Evolutionary conservation across 2,113 vertebrate genomes (phyloP), one percentile per base, ranked within the genome.

Genomic region (Elaphurus davidianus): DNA sequence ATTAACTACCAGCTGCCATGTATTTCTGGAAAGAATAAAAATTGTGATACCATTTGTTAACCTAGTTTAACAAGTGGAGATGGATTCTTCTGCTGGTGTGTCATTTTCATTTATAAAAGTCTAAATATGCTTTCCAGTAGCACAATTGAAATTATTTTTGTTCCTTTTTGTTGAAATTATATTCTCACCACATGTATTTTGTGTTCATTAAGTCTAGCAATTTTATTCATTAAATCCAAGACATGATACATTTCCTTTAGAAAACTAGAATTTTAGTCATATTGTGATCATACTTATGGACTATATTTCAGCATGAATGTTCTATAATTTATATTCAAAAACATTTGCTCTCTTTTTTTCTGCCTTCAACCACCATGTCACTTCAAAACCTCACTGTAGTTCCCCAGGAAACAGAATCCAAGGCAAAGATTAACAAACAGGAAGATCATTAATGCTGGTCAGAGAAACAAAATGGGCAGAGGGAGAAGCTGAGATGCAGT

Each of bases 11-110:
- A 93, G 92, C 87, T 97, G 59, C 60, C 25, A 6, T 91, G 54
- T 82, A 64, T 89, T 93, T 97, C 79, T 92, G 87, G 86, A 71
- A 95, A 91, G 67, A 96, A 91, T 62, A 78, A 76, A 94, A 94
- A 94, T 87, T 93, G 67, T 27, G 82, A 0, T 82, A 54, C 33
- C 90, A 47, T 93, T 82, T 92, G 71, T 43, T 93, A 89, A 45
- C 60, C 45, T 64, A 45, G 15, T 86, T 97, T 93, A 89, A 62
- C 60, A 76, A 43, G 30, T 54, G 27, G 60, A 82, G 84, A 89
- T 54, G 54, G 9, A 7, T 62, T 79, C 57, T 88, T 91, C 36
- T 19, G 7, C 50, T 64, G 4, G 1, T 67, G 7, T 78, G 21
- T 11, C n/a, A 59, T 87, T 90, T 92, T 67, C 82, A 57, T 30